Evolutionary conservation across 2,113 vertebrate genomes (phyloP).

Genomic region (Oryzias celebensis): DNA sequence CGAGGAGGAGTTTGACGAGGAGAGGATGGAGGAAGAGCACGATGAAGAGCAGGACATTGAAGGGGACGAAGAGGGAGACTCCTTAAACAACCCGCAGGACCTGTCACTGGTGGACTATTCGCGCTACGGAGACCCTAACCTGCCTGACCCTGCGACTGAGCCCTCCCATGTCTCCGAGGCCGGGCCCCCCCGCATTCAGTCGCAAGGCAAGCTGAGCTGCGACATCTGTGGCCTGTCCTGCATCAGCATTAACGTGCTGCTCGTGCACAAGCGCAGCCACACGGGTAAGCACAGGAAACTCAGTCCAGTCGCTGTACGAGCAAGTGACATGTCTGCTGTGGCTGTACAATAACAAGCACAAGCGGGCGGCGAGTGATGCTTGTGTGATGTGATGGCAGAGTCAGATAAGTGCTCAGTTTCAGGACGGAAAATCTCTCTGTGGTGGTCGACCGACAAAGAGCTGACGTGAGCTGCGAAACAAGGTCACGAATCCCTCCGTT

Average conservation of each 20-base stretch:
- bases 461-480: too few relatives aligned
- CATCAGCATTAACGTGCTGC: constrained; percentile 93
- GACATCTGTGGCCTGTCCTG: constrained; percentile 92
- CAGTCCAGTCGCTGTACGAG: not conserved
- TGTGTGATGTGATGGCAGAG: constrained; percentile 6
- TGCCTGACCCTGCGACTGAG: constrained; percentile 24
- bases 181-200: constrained; percentile 69
- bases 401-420: constrained; percentile 10
- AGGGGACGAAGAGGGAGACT: constrained; percentile 58
- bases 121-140: constrained; percentile 74
- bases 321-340: constrained; percentile 35
- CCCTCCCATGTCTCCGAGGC: constrained; percentile 34
- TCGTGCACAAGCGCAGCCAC: constrained; percentile 94
- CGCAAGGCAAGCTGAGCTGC: constrained; percentile 86
- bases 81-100: constrained; percentile 74
- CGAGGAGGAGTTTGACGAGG: constrained; percentile 75
- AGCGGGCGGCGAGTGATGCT: constrained; percentile 3
- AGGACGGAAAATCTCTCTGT: not conserved
- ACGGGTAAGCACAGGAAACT: constrained; percentile 82
- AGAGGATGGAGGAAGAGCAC: constrained; percentile 75
- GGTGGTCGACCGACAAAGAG: too few relatives aligned
- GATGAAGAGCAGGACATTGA: constrained; percentile 62
- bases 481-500: too few relatives aligned
- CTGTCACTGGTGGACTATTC: constrained; percentile 78
- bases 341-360: constrained; percentile 10